Conservation (phyloP, 30 jellyfish, hydroid and myxozoan species). For the Turritopsis rubra region DNA sequence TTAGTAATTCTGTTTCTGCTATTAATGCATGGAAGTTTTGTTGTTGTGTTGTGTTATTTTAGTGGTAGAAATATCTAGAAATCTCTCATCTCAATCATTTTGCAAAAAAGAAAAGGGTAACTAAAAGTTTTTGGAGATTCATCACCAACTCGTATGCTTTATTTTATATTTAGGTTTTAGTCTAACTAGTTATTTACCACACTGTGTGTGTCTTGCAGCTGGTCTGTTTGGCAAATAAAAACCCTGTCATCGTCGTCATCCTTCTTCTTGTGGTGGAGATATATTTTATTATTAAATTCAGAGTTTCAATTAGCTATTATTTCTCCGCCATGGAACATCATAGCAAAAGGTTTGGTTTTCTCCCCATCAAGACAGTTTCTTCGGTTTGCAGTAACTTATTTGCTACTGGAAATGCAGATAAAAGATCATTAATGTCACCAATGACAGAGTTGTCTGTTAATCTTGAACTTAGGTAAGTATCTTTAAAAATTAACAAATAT, state of each 20-base stretch:
- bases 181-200: background rate
- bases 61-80: background rate
- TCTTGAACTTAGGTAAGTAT: conserved; percentile 55
- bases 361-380: background rate
- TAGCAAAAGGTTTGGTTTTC: background rate
- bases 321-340: background rate
- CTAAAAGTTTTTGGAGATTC: too few relatives aligned
- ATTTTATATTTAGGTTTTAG: background rate
- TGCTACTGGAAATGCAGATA: conserved; percentile 12
- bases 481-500: background rate
- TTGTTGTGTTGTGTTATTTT: background rate
- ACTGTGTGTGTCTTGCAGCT: background rate
- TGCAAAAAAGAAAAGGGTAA: too few relatives aligned
- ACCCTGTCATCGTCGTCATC: too few relatives aligned
- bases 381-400: conserved; percentile 9
- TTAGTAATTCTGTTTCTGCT: background rate
- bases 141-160: background rate
- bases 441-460: conserved; percentile 89
- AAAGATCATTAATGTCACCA: conserved; percentile 63
- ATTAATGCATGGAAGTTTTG: background rate
- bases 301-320: background rate
- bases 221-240: background rate
- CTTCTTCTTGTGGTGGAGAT: background rate
- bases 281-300: too few relatives aligned
- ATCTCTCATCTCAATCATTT: too few relatives aligned